Evolutionary conservation across 2,113 vertebrate species (phyloP).

Genomic region (Podarcis raffonei): DNA sequence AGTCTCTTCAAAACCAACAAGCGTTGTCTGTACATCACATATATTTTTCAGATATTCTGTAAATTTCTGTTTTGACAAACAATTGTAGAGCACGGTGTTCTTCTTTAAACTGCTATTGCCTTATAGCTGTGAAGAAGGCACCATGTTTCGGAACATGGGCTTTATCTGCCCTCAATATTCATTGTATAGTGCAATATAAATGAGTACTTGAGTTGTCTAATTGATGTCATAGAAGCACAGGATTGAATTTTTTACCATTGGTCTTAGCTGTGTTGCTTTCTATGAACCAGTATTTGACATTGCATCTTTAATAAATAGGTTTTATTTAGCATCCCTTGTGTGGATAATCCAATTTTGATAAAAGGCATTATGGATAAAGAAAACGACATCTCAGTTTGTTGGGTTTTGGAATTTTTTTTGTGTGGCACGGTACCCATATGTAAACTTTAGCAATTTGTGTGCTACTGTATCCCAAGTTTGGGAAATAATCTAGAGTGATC

Average conservation of each 20-base stretch:
- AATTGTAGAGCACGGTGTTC: not conserved
- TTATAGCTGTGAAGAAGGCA: not conserved
- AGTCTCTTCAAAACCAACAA: no score
- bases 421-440: not conserved
- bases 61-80: no score
- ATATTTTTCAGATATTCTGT: no score
- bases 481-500: not conserved
- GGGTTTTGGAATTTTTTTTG: not conserved
- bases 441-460: not conserved
- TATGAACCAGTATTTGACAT: not conserved
- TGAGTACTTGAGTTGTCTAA: not conserved
- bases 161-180: not conserved
- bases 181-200: not conserved
- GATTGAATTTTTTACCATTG: not conserved
- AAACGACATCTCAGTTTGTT: not conserved
- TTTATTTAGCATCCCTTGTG: not conserved
- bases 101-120: not conserved
- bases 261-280: fast-evolving
- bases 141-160: not conserved
- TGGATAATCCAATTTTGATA: not conserved
- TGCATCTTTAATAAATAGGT: not conserved
- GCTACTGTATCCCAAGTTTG: not conserved
- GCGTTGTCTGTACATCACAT: no score
- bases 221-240: not conserved
- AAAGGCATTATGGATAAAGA: not conserved